Base-by-base conservation (phyloP, 2,113 vertebrate species). In the Caranx melampygus region DNA sequence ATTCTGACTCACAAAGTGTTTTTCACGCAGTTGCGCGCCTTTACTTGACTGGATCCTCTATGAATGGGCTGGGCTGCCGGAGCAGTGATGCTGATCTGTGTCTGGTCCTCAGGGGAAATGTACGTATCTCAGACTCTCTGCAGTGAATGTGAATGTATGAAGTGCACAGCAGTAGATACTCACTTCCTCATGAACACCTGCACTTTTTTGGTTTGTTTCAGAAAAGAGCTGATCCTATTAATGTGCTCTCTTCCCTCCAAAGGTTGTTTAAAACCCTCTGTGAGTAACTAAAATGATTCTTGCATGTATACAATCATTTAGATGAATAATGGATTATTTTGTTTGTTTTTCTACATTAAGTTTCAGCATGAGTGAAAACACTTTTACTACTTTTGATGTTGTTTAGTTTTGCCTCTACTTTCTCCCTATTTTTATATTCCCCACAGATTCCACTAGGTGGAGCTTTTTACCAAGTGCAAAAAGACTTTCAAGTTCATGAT, bases 41-140 rank as follows among this genome's bases (percentile, higher is more conserved):
- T 5, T 98, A 96, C 89, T 86, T 99, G 92, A 97, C 97, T 84
- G 98, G 98, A 1, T 99, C 98, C 0, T 96, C 97, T 18, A 93
- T 99, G 85, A 99, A 96, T 87, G 98, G 97, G 26, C 96, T 99
- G 94, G 97, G 96, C 67, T 96, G 95, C 84, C 95, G 95, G 57
- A 97, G 79, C 90, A 99, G 98, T 86, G 98, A 99, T 88, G 97
- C 96, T 77, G 98, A 99, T 81, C 92, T 99, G 82, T 99, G 98
- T 88, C 92, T 99, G 3, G 95, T 99, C 81, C 35, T 98, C 87
- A 95, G 94, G 47, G 94, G 93, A 69, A 93, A 93, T 64, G 98
- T 99, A 95, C 96, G 96, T 96, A 52, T 67, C 8, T 68, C 33
- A 60, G 10, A 26, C 33, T 73, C 37, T 60, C 42, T 9, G 4